Conservation (phyloP, 2,797 vertebrate genomes). For the Setipinna tenuifilis region DNA sequence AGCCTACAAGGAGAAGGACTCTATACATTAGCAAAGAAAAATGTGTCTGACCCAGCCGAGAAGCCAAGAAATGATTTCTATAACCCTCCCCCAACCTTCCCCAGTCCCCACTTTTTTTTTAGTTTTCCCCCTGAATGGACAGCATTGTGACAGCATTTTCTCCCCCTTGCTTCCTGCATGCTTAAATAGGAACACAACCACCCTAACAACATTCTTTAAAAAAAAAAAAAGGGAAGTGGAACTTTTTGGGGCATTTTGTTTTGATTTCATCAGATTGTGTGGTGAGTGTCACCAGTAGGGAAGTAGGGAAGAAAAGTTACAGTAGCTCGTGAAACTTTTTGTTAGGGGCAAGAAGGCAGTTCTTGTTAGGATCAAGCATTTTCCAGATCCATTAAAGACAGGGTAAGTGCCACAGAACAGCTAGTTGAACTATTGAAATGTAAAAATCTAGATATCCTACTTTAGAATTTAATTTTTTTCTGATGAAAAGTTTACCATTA, state of each 20-base stretch:
- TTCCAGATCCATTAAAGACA: slow-evolving; percentile 13
- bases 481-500: background rate
- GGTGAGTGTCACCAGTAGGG: background rate
- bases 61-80: slow-evolving; percentile 54
- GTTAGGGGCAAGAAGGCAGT: background rate
- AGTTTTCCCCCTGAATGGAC: slow-evolving; percentile 60
- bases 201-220: slow-evolving; percentile 53
- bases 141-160: slow-evolving; percentile 60
- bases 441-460: background rate
- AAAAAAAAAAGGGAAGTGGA: slow-evolving; percentile 51
- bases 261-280: background rate
- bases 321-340: background rate
- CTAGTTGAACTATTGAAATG: background rate
- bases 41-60: slow-evolving; percentile 43
- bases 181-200: slow-evolving; percentile 59
- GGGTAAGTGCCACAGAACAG: slow-evolving; percentile 48
- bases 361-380: background rate
- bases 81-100: slow-evolving; percentile 42
- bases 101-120: slow-evolving; percentile 32
- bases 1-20: slow-evolving; percentile 9
- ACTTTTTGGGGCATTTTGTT: slow-evolving; percentile 42
- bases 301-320: background rate
- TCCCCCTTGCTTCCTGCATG: slow-evolving; percentile 51
- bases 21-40: slow-evolving; percentile 36
- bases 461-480: background rate